Evolutionary conservation across 92 coral and sea anemone species (phyloP).

Genomic region (Desmophyllum pertusum): DNA sequence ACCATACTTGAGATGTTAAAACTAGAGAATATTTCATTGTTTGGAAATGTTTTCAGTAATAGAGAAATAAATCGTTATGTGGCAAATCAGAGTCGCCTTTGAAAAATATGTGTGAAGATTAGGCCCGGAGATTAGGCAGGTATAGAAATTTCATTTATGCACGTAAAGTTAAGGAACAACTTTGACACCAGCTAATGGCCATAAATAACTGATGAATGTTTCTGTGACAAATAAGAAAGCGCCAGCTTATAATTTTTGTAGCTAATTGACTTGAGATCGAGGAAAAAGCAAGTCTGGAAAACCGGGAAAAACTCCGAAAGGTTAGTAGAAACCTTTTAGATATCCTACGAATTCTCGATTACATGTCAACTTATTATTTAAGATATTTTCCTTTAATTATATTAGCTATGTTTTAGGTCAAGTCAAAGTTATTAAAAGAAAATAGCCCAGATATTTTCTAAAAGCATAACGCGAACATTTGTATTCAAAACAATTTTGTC

Average conservation of each 20-base stretch:
- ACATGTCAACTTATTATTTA: not conserved
- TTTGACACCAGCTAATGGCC: not conserved
- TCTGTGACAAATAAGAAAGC: not conserved
- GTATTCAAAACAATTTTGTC: not conserved
- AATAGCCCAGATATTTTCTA: not conserved
- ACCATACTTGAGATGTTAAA: too few relatives aligned
- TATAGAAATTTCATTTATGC: not conserved
- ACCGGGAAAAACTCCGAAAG: not conserved
- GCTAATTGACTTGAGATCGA: not conserved
- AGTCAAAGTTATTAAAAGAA: not conserved
- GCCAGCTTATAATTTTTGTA: not conserved
- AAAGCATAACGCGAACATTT: too few relatives aligned
- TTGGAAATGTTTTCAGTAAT: not conserved
- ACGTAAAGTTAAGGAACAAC: not conserved
- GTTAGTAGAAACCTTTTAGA: not conserved
- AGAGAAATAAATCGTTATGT: too few relatives aligned
- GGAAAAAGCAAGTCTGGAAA: not conserved
- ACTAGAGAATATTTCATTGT: not conserved
- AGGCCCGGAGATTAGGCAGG: not conserved
- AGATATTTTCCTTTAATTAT: too few relatives aligned
- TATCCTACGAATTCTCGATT: not conserved
- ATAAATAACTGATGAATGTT: too few relatives aligned
- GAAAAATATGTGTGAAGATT: too few relatives aligned
- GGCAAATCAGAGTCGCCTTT: not conserved
- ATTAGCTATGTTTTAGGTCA: too few relatives aligned